Evolutionary conservation across 1,140 invertebrate genomes (phyloP).

Genomic region (Zophobas morio): DNA sequence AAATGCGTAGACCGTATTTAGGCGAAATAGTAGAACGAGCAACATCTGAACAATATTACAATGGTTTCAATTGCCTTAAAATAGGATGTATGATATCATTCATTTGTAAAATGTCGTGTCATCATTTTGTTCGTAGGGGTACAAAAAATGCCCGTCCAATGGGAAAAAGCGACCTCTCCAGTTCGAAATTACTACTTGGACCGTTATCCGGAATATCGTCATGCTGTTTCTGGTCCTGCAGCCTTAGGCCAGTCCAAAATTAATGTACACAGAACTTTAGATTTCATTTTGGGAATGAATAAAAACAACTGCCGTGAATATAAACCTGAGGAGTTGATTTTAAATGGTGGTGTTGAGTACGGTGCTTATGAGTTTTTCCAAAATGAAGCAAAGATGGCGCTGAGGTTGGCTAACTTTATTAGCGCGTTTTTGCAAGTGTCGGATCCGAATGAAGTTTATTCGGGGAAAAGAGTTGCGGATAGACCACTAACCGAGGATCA

Average conservation of each 20-base stretch:
- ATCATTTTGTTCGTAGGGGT: slow-evolving; percentile 74
- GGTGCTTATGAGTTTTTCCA: slow-evolving; percentile 92
- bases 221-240: slow-evolving; percentile 75
- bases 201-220: slow-evolving; percentile 80
- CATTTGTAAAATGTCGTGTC: too few species aligned
- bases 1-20: slow-evolving; percentile 89
- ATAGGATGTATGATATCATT: slow-evolving; percentile 86
- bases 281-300: slow-evolving; percentile 83
- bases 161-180: slow-evolving; percentile 79
- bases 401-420: slow-evolving; percentile 94
- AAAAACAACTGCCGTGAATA: slow-evolving; percentile 80
- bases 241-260: slow-evolving; percentile 76
- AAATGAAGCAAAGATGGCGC: slow-evolving; percentile 95
- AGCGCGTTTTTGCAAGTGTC: slow-evolving; percentile 94
- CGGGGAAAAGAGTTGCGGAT: slow-evolving; percentile 90
- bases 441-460: slow-evolving; percentile 94
- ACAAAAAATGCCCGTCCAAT: slow-evolving; percentile 85
- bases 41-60: slow-evolving; percentile 91
- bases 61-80: slow-evolving; percentile 91
- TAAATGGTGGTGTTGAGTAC: slow-evolving; percentile 88
- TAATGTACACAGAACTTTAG: slow-evolving; percentile 84
- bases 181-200: slow-evolving; percentile 83
- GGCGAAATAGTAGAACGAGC: slow-evolving; percentile 95
- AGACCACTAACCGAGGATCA: slow-evolving; percentile 92
- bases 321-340: slow-evolving; percentile 78